Evolutionary conservation across 2,797 vertebrate species (phyloP).

Genomic region (Emys orbicularis): DNA sequence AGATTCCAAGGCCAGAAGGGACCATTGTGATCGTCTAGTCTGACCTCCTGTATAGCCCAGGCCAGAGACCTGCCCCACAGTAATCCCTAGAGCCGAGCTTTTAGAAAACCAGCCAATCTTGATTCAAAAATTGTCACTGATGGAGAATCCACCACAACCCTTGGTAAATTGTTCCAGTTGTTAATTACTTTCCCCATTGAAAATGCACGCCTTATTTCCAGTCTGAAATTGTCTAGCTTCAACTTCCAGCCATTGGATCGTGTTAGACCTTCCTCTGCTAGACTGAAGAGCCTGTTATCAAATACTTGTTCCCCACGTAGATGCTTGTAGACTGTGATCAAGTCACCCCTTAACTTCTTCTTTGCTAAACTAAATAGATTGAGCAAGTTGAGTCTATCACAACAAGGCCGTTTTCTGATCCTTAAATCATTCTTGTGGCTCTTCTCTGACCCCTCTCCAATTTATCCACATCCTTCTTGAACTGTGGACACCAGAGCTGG

Average conservation of each 20-base stretch:
- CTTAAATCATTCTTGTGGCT: too few species aligned
- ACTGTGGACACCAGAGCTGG: too few species aligned
- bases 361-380: too few species aligned
- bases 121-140: not conserved
- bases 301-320: not conserved
- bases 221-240: not conserved
- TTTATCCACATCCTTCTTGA: too few species aligned
- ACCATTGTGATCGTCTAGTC: not conserved
- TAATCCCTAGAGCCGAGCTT: not conserved
- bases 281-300: not conserved
- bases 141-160: not conserved
- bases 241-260: not conserved
- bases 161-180: not conserved
- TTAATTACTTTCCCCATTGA: too few species aligned
- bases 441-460: too few species aligned
- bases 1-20: not conserved
- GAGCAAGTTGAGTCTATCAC: too few species aligned
- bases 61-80: too few species aligned
- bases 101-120: not conserved
- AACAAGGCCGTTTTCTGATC: too few species aligned
- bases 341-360: too few species aligned
- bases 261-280: not conserved
- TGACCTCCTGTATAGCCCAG: not conserved
- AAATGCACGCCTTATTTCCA: not conserved
- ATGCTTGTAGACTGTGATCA: too few species aligned